Base-by-base conservation (phyloP, 2,888 invertebrate species). In the Rotaria socialis region DNA sequence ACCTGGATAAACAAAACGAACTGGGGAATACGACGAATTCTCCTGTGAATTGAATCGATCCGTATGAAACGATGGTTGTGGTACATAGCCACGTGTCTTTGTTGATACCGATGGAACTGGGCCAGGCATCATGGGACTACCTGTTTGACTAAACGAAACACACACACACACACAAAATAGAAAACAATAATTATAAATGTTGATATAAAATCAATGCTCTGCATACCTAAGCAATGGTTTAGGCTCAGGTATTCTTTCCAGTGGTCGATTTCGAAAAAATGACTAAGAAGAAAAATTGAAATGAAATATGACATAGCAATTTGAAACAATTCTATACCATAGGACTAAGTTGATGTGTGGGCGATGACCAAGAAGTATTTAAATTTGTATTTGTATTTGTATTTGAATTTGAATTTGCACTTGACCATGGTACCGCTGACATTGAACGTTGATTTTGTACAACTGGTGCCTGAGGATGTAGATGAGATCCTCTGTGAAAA, bases 61-160 rank as follows among this genome's bases (percentile, higher is more conserved):
- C 24, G 80, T 24, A 47, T 80, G 47, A 80, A 80, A 80, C 2
- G 80, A 47, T 10, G 80, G 80, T 47, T 47, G 80, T 47, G 24
- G 80, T 11, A 80, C 47, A n/a, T 47, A 47, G n/a, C 80, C 80
- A 19, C 80, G 80, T 47, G 80, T 80, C 47, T 80, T 80, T 47
- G 80, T 80, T 47, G 80, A 55, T 22, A 67, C 24, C 35, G 60
- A 60, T 47, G 85, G 67, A 24, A 47, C 50, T 35, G 75, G 55
- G n/a, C 85, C 87, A 5, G 87, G 87, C 85, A 87, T 84, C 22
- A 85, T 84, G 14, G 87, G 87, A 60, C 85, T 85, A 41, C 87
- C 87, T 11, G 87, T 87, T 85, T 87, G 87, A 56, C 85, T 67
- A 19, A 14, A 14, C 3, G 52, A 4, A 52, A 52, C 2, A 52